Base-by-base conservation (phyloP, 2,113 vertebrate species). In the Tragelaphus imberbis region DNA sequence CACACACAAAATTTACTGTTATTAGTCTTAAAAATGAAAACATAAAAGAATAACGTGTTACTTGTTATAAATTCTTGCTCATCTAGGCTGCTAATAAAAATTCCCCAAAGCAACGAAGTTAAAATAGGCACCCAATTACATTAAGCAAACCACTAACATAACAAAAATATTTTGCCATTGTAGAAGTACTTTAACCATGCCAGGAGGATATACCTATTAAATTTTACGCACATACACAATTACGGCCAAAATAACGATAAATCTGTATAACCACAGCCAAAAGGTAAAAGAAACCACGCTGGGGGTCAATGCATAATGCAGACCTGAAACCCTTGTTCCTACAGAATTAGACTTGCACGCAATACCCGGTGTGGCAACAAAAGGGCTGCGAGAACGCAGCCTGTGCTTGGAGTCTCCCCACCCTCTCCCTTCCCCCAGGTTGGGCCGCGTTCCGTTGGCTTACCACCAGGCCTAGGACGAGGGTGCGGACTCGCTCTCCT, bases 381-480 rank as follows among this genome's bases (percentile, higher is more conserved):
- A 90, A 63, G 0, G 58, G 6, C 51, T 68, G 9, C 65, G 9
- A 91, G 27, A 23, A 14, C 1, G 28, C 12, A 47, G 5, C 59
- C 65, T 58, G 5, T 25, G 28, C 40, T 19, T 14, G 15, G 1
- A 44, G 9, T n/a, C 23, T 27, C 59, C 81, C 7, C 11, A 10
- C 1, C 44, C n/a, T 12, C 6, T 25, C 56, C 59, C 59, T 12
- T 13, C 11, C 19, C 51, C 80, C 47, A 30, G n/a, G 80, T 1
- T 3, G 55, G 36, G 84, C 53, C 25, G 17, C 28, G 30, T 61
- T 40, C 0, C 5, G 27, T 93, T 92, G 97, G 98, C 99, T 99
- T 99, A 99, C 99, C 99, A 99, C 99, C 81, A 99, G 99, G 97
- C 99, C 99, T 88, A 99, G 99, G 89, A 99, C 99, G 68, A 99